phyloP scores from a whole-genome alignment of 2,797 vertebrate genomes.

The Aeoliscus strigatus region DNA sequence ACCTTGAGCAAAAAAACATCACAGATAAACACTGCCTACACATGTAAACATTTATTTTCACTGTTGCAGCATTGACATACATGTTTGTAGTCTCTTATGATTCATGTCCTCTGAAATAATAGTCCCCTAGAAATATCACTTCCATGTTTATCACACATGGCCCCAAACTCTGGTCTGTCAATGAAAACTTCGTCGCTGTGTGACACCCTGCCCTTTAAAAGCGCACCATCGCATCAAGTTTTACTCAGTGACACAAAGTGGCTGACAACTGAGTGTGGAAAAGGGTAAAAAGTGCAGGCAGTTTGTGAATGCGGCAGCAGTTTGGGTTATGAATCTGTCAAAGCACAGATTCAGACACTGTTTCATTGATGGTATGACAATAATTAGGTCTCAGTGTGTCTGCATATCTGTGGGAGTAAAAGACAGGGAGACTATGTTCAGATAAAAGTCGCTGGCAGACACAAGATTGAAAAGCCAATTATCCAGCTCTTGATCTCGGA shows the following conservation, averaged over 20 bases:
- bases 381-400: constrained; percentile 29
- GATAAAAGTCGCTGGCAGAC: too few relatives aligned
- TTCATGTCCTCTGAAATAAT: constrained; percentile 19
- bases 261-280: too few relatives aligned
- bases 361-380: constrained; percentile 30
- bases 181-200: constrained; percentile 16
- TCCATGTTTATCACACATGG: constrained; percentile 19
- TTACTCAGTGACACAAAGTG: too few relatives aligned
- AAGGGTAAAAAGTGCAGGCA: too few relatives aligned
- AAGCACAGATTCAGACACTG: constrained; percentile 15
- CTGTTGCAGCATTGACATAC: background rate
- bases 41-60: background rate
- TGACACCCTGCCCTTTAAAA: constrained; percentile 20
- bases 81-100: constrained; percentile 8
- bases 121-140: constrained; percentile 18
- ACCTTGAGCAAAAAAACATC: too few relatives aligned
- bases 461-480: too few relatives aligned
- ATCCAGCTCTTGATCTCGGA: too few relatives aligned
- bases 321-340: constrained; percentile 11
- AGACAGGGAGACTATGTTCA: too few relatives aligned
- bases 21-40: too few relatives aligned
- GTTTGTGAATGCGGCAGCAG: too few relatives aligned
- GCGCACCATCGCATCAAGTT: too few relatives aligned
- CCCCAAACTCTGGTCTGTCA: constrained; percentile 10
- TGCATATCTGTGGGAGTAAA: too few relatives aligned